These are phyloP conservation scores for Lutjanus erythropterus DNA, from an alignment of 2,113 vertebrate species.

Conservation along the genomic window DNA sequence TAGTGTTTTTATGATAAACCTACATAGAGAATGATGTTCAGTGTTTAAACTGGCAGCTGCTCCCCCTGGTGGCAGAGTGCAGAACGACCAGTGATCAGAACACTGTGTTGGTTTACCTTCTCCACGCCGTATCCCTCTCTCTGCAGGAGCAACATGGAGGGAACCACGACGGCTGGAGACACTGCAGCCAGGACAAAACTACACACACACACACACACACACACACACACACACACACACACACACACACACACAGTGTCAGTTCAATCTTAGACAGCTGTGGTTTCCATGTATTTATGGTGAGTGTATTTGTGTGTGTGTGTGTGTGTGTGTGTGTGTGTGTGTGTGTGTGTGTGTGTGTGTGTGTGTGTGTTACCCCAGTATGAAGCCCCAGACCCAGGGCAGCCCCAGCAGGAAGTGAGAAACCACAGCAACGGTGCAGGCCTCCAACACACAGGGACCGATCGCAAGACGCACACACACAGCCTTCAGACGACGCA, in stretches of 20 bases:
- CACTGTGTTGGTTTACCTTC: slow-evolving; percentile 78
- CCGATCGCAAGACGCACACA: slow-evolving; percentile 90
- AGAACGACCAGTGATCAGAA: neutral
- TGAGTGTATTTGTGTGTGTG: neutral
- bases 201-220: slow-evolving; percentile 54
- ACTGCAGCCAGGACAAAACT: slow-evolving; percentile 96
- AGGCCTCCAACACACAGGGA: slow-evolving; percentile 90
- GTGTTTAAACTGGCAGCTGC: neutral
- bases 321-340: slow-evolving; percentile 41
- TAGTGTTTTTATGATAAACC: neutral
- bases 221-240: slow-evolving; percentile 9
- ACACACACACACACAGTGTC: slow-evolving; percentile 4
- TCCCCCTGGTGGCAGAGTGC: neutral
- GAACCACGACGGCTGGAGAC: slow-evolving; percentile 95
- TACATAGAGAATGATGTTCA: too few relatives aligned
- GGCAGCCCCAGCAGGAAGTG: slow-evolving; percentile 90
- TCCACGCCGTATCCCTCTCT: slow-evolving; percentile 90
- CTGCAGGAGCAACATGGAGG: slow-evolving; percentile 95
- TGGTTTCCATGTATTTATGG: neutral
- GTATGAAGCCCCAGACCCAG: slow-evolving; percentile 94
- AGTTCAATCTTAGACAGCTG: neutral
- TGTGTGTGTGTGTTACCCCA: slow-evolving; percentile 87
- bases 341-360: slow-evolving; percentile 38
- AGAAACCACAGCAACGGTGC: slow-evolving; percentile 84
- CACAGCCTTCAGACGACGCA: slow-evolving; percentile 91